Evolutionary conservation across 2,797 vertebrate genomes (phyloP).

Genomic region (Macropodus opercularis): DNA sequence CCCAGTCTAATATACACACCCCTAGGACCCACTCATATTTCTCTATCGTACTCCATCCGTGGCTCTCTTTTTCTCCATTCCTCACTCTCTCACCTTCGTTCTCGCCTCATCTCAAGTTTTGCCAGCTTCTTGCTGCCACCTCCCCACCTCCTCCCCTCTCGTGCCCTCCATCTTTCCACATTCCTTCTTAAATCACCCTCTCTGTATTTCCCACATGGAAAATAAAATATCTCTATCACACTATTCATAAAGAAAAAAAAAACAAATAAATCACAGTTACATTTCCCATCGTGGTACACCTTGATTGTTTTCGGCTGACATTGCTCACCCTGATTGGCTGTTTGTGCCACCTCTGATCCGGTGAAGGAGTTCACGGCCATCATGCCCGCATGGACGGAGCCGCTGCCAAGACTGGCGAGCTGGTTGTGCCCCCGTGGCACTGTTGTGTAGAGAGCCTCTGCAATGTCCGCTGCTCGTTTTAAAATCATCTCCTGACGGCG

Average conservation of each 20-base stretch:
- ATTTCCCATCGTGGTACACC: constrained; percentile 32
- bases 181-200: constrained; percentile 53
- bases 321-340: constrained; percentile 93
- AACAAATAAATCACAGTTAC: constrained; percentile 24
- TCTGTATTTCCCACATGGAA: constrained; percentile 64
- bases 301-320: constrained; percentile 12
- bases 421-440: constrained; percentile 97
- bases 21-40: constrained; percentile 78
- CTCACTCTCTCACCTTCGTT: constrained; percentile 62
- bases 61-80: constrained; percentile 67
- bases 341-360: constrained; percentile 92
- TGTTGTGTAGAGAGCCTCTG: constrained; percentile 92
- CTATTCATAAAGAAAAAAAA: neutral
- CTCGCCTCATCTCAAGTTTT: constrained; percentile 51
- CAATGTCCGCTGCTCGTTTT: constrained; percentile 95
- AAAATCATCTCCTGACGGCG: constrained; percentile 91
- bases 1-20: constrained; percentile 81
- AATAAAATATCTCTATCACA: constrained; percentile 47
- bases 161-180: constrained; percentile 46
- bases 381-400: constrained; percentile 93
- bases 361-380: constrained; percentile 96
- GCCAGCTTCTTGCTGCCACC: constrained; percentile 21
- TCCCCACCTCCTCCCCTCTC: constrained; percentile 17
- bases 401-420: constrained; percentile 88
- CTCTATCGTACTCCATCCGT: constrained; percentile 71